Conservation (phyloP, 2,113 vertebrate species). For the Acanthisitta chloris region DNA sequence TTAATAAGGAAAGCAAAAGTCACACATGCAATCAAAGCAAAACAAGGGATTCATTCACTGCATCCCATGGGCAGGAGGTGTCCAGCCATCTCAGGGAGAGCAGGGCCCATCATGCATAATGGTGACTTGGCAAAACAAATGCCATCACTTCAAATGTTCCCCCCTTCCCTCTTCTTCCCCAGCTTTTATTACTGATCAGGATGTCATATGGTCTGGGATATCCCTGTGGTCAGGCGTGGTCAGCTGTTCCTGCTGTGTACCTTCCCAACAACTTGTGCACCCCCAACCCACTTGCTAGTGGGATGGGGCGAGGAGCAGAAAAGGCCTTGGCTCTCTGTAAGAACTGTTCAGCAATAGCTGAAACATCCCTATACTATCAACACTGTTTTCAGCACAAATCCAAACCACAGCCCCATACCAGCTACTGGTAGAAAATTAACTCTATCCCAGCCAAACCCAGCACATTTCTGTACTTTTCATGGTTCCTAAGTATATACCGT, state of each 20-base stretch:
- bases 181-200: not conserved
- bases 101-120: fast-evolving
- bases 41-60: not conserved
- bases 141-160: fast-evolving
- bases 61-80: not conserved
- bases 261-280: not conserved
- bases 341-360: not conserved
- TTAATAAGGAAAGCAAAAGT: not conserved
- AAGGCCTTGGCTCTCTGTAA: not conserved
- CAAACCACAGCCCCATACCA: not conserved
- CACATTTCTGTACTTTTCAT: not conserved
- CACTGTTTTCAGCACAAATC: not conserved
- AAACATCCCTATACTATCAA: not conserved
- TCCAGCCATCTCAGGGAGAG: not conserved
- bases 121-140: not conserved
- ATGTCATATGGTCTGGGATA: not conserved
- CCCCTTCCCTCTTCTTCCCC: not conserved
- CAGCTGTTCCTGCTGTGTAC: not conserved
- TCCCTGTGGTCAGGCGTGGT: not conserved
- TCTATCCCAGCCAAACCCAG: not conserved
- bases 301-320: not conserved
- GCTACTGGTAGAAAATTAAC: not conserved
- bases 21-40: not conserved
- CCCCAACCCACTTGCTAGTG: not conserved
- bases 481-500: not conserved